Conservation (phyloP, 2,113 vertebrate species). For the Thunnus thynnus region DNA sequence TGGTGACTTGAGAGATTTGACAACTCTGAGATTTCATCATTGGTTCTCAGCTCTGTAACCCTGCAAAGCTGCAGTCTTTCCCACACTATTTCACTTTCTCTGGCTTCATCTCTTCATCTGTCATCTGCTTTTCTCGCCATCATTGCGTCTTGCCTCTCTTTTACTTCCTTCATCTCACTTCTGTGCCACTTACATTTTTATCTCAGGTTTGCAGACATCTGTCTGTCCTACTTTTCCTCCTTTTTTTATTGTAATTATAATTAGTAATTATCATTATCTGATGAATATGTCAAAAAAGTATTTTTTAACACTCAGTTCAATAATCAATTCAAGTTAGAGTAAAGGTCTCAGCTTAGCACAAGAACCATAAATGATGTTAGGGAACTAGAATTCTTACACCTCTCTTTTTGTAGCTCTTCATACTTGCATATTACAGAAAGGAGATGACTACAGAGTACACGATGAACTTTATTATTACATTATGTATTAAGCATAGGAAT, state of each 20-base stretch:
- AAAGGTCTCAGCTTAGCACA: no score
- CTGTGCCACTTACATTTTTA: neutral
- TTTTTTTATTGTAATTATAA: neutral
- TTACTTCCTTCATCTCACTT: neutral
- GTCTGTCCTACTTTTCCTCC: neutral
- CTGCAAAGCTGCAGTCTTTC: neutral
- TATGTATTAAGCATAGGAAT: neutral
- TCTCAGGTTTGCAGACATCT: neutral
- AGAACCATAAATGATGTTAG: no score
- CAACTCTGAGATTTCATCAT: conserved; percentile 20
- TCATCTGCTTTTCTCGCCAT: neutral
- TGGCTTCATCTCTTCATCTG: no score
- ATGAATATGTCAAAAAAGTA: no score
- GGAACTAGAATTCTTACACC: no score
- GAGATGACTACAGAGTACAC: neutral
- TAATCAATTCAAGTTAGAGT: no score
- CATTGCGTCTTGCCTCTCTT: neutral
- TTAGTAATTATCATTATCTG: no score
- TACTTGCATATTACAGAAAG: neutral
- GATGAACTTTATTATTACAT: neutral
- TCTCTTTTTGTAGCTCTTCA: no score
- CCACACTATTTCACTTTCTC: neutral
- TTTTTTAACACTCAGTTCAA: no score
- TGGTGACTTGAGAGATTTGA: conserved; percentile 13
- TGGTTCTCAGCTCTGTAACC: neutral